Evolutionary conservation across 2,888 invertebrate species (phyloP), one percentile per base, ranked within the genome.

Genomic region (Cosmopolites sordidus): DNA sequence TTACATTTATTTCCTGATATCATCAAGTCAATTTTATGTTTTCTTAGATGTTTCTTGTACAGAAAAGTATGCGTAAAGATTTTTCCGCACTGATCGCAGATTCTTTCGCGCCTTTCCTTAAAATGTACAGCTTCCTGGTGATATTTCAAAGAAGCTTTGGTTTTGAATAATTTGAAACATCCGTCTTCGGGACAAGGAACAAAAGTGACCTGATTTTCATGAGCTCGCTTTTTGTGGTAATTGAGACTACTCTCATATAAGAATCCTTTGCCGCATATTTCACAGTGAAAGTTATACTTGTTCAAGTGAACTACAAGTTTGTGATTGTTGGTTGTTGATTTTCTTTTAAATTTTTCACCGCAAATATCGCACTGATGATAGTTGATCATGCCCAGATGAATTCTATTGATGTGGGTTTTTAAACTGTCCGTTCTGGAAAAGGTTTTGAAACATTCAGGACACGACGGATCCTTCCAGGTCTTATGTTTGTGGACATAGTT

Each of bases 41-140:
- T 8, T 5, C 40, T 2, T 11, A 40, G 15, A 40, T 40, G 40
- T 16, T 40, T 40, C 40, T 61, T 60, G 33, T 56, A 49, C 14
- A 57, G 46, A 14, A 59, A 43, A 2, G 50, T 53, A 38, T 58
- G 51, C 5, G 52, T 60, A 39, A 64, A 64, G 22, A 52, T 29
- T 51, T 62, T 62, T 1, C 51, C 56, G 43, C 65, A 65, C 15
- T 51, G 27, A 6, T 58, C 51, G 22, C 22, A 22, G 1, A 52
- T 37, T 54, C 60, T 61, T 1, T 51, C 56, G 42, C 64, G 64
- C 14, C 48, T 17, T 5, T 59, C 51, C 12, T 58, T 78, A 77
- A 1, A 5, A 30, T 48, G 48, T 3, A 16, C 16, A 6, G 41
- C 16, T 12, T 27, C 16, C n/a, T 40, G 2, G 8, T 48, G 48